Base-by-base conservation (phyloP, 2,113 vertebrate species). In the Cynopterus brachyotis region DNA sequence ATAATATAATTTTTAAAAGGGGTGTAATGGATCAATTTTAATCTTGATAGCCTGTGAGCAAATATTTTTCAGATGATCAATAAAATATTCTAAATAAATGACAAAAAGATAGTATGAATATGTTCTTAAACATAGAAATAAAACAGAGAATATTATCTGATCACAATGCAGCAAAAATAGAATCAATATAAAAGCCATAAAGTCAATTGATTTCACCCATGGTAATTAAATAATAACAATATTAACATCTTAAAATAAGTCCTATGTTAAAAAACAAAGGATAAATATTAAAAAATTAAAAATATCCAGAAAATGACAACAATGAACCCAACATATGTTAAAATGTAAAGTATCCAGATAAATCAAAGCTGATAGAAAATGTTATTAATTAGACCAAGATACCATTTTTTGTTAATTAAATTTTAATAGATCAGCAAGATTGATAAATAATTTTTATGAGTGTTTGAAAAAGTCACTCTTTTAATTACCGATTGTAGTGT, bases 121-220 rank as follows among this genome's bases (percentile, higher is more conserved):
- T 50, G 9, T 32, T 81, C 4, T 89, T 66, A 50, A 89, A 66
- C 2, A 28, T 22, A 28, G 45, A 79, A 82, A 20, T 70, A 50
- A 92, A 42, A 10, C 59, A 86, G n/a, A 9, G 5, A 67, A 20
- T 37, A 86, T 66, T 13, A 67, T 60, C 17, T 40, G 45, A 72
- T 73, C 32, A 67, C 6, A 24, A 42, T 4, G 30, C 16, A 9
- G 11, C 67, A 69, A 93, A 88, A 15, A 19, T 73, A 57, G 4
- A 96, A 62, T 72, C 40, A 45, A 60, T 53, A 89, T n/a, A 81
- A 89, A 89, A 86, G 73, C 12, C 26, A 92, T 53, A 75, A 95
- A 88, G 92, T 69, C 42, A 57, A 45, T 45, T 59, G 20, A 89
- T 15, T 47, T 2, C 7, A 30, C 13, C 9, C 67, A 10, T 50